Base-by-base conservation (phyloP, 2,113 vertebrate genomes). In the Trematomus loennbergii region DNA sequence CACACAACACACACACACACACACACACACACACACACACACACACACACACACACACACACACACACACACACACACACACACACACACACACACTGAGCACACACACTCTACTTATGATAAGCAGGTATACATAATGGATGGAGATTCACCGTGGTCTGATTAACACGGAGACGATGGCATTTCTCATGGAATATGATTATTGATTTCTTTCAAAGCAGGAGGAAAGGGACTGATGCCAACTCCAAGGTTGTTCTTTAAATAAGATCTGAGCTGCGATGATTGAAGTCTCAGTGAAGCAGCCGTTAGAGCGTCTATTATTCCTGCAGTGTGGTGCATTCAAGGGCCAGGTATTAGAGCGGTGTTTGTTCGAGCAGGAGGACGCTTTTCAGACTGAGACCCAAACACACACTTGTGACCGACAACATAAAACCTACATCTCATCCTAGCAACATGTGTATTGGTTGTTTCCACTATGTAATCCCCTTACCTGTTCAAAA, bases 71-170 rank as follows among this genome's bases (percentile, higher is more conserved):
- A 36, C 33, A 36, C 33, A 6, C 33, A 36, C 33, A 36, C 33
- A 6, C 33, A 36, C 33, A 36, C 33, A 6, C 33, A 36, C 33
- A 36, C 33, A 36, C 33, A 36, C 33, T 25, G 25, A 25, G 7
- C 36, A 40, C 36, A 40, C 36, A 40, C 36, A 69, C 29, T 43
- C 62, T 55, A 57, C 75, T 60, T 75, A 57, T 79, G 55, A 82
- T 79, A 72, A 82, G 67, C 50, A 79, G 54, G 52, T 70, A 82
- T 66, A 82, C 64, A 82, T 74, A 59, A 79, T 58, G 57, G 55
- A 68, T 66, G 60, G 72, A 84, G 78, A 73, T 79, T 68, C 43
- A 59, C n/a, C 25, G 1, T 57, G 15, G 69, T 57, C 68, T 16
- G 81, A 60, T 77, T 65, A 64, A 65, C 54, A 70, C 48, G 57